phyloP scores from a whole-genome alignment of 2,113 vertebrate genomes.

The Apodemus sylvaticus region DNA sequence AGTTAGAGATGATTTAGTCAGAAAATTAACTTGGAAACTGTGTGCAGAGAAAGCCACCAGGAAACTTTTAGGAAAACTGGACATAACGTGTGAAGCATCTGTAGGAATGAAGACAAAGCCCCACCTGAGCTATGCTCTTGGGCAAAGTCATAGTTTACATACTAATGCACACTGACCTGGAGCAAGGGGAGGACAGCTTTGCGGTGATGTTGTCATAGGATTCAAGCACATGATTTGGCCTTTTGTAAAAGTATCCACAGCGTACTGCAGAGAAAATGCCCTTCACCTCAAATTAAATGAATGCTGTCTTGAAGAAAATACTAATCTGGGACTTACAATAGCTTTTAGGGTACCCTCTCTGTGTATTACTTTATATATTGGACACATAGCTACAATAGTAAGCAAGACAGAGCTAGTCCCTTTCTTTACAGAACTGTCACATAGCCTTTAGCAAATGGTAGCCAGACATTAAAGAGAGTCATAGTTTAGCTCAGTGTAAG shows the following conservation, averaged over 20 bases:
- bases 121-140: not conserved
- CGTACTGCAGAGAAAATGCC: not conserved
- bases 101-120: not conserved
- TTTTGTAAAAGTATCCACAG: not conserved
- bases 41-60: not conserved
- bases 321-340: not conserved
- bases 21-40: not conserved
- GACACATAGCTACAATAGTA: not conserved
- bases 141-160: too few species aligned
- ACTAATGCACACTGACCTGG: not conserved
- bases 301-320: not conserved
- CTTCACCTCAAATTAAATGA: not conserved
- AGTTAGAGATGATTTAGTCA: conserved; percentile 34
- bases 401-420: not conserved
- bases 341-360: not conserved
- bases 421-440: not conserved
- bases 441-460: not conserved
- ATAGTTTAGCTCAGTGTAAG: not conserved
- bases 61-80: conserved; percentile 13
- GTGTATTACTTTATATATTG: not conserved
- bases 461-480: not conserved
- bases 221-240: not conserved
- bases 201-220: not conserved
- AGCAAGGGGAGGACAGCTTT: not conserved
- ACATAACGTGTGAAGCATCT: not conserved